Evolutionary conservation across 2,113 vertebrate genomes (phyloP), one percentile per base, ranked within the genome.

Genomic region (Chaenogobius annularis): DNA sequence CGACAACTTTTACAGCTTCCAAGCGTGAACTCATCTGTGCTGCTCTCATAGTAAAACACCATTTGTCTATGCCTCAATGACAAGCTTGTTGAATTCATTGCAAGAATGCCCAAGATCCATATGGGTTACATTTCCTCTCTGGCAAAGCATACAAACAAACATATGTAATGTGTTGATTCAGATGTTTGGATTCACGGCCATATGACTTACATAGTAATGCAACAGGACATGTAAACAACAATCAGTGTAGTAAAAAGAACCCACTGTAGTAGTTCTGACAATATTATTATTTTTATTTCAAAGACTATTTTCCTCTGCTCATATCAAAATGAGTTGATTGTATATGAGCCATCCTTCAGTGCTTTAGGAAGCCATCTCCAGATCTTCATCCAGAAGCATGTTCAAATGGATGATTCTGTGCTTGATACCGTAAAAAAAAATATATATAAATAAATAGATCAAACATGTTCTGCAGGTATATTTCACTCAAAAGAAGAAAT

Each of bases 51-150:
- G 67, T 67, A 74, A 74, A 72, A 72, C 20, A n/a, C 26, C 56
- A 58, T 70, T 63, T n/a, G 26, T 69, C 69, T 74, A 62, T 54
- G 64, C 31, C 47, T 72, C 44, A 77, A 61, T 50, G 58, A 55
- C 35, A 69, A 52, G 68, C 55, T 65, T 66, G 72, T 58, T 72
- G 72, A 75, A 69, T 20, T 46, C 66, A 23, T 46, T 70, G 23
- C 73, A 78, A 77, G 73, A 82, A 78, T 67, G 70, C 52, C 79
- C 22, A 77, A 70, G 74, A 75, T 78, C 74, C 85, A 85, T 67
- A 74, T 85, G 81, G 78, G 74, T 89, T 80, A 82, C 54, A 85
- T 87, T 89, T 89, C 84, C 87, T 83, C 77, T 72, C 79, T 80
- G 80, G 59, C 47, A 73, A 64, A 55, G 65, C 69, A 69, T 59